Evolutionary conservation across 2,888 invertebrate species (phyloP), one percentile per base, ranked within the genome.

Genomic region (Diarsia rubi): DNA sequence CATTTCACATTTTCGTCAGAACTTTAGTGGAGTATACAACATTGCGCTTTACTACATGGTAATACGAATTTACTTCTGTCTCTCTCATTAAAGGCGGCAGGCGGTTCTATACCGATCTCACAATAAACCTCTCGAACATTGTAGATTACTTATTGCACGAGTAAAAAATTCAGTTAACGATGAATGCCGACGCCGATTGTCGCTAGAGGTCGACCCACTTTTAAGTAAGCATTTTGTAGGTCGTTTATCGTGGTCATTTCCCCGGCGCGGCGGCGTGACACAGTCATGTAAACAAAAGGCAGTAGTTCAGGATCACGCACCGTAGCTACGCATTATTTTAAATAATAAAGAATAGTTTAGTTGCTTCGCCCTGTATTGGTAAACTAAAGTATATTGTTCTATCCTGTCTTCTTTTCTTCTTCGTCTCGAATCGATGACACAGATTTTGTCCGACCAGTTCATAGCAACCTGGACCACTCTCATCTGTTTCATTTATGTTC

Each of bases 171-270:
- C 87, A 89, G 89, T 92, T 90, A 90, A 88, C 88, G 86, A 86
- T 78, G 83, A 83, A 81, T 70, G 78, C 49, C 82, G 78, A 72
- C 78, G 82, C 76, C 86, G 88, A 87, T 88, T 90, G 91, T 86
- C 88, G 89, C 87, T 87, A 86, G 87, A 91, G 90, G 90, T 90
- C 93, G 95, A 92, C 95, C 95, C 92, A 95, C 92, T 95, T 95
- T 91, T 90, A 89, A 90, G 90, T 89, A 91, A 90, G 86, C 90
- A 90, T 91, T 94, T 94, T 93, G 93, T 95, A 92, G 95, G 94
- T 94, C 94, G 91, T 91, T 92, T 91, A 92, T 92, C 92, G 94
- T 91, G 91, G 92, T 92, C 93, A 92, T 91, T 93, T 92, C 92
- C 92, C 91, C 88, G 83, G 31, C 31, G n/a, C n/a, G n/a, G n/a